phyloP scores from a whole-genome alignment of 2,113 vertebrate genomes.

The Apodemus sylvaticus region DNA sequence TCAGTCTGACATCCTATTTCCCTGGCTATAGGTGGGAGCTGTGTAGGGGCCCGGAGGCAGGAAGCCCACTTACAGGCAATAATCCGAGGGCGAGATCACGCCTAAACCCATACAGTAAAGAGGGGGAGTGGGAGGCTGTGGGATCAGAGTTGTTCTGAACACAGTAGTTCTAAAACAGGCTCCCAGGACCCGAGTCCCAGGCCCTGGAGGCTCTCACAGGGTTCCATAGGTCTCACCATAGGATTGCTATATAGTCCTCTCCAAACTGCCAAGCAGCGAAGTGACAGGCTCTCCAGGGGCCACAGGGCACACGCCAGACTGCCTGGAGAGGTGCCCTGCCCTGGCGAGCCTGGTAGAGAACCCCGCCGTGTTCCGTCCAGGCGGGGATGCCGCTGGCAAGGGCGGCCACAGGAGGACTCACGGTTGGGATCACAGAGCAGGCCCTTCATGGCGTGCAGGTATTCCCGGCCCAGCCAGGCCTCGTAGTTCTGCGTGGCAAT shows the following conservation, averaged over 20 bases:
- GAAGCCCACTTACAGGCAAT: background rate
- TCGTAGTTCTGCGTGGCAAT: constrained; percentile 86
- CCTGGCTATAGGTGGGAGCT: background rate
- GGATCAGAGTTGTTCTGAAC: background rate
- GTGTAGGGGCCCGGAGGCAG: background rate
- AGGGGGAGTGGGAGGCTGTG: background rate
- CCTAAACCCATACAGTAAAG: background rate
- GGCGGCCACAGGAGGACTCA: constrained; percentile 75
- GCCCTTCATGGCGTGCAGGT: constrained; percentile 87
- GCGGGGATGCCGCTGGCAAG: background rate
- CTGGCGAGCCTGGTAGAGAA: background rate
- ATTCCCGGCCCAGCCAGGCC: constrained; percentile 91
- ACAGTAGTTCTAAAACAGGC: background rate
- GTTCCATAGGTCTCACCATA: background rate
- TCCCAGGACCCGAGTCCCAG: background rate
- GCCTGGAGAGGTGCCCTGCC: background rate
- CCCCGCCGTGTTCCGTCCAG: background rate
- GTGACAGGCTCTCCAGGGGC: background rate
- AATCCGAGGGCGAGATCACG: rapidly evolving
- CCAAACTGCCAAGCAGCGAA: background rate
- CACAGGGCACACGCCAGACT: rapidly evolving
- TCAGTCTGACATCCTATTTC: background rate
- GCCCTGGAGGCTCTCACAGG: background rate
- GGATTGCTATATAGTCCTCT: background rate
- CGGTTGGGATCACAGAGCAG: constrained; percentile 90